These are phyloP conservation scores for Automeris io DNA, from an alignment of 2,888 invertebrate species.

Conservation along the genomic window DNA sequence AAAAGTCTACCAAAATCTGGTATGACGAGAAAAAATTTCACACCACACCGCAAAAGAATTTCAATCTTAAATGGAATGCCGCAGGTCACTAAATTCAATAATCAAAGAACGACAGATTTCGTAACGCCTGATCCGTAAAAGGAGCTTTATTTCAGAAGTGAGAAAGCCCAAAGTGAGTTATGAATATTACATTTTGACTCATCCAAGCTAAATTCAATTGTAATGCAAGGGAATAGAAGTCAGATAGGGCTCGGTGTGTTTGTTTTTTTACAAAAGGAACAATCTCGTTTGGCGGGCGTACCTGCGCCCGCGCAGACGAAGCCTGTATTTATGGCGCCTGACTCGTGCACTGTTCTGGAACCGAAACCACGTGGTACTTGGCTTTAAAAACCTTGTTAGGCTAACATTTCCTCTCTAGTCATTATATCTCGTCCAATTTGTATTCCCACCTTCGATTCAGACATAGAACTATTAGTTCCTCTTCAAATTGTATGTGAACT, in stretches of 20 bases:
- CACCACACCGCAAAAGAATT: constrained; percentile 24
- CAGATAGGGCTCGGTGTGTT: constrained; percentile 22
- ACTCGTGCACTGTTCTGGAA: constrained; percentile 46
- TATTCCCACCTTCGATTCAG: constrained; percentile 23
- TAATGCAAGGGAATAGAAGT: constrained; percentile 28
- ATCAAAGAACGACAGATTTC: constrained; percentile 24
- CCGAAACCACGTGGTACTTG: constrained; percentile 57
- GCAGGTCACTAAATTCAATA: constrained; percentile 28
- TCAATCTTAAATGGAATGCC: constrained; percentile 25
- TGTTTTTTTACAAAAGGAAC: constrained; percentile 60
- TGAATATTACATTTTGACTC: constrained; percentile 40
- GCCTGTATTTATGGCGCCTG: constrained; percentile 75
- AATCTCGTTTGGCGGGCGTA: constrained; percentile 75
- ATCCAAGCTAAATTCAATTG: constrained; percentile 29
- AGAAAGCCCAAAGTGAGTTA: constrained; percentile 73
- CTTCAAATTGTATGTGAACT: not conserved
- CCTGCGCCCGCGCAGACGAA: constrained; percentile 71
- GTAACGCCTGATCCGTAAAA: constrained; percentile 53
- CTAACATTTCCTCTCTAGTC: constrained; percentile 62
- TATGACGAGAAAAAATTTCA: constrained; percentile 60
- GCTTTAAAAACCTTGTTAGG: constrained; percentile 68
- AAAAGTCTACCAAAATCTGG: constrained; percentile 66
- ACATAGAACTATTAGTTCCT: not conserved
- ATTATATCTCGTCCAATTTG: constrained; percentile 41
- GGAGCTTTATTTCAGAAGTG: constrained; percentile 72